phyloP scores from a whole-genome alignment of 2,797 vertebrate species.

The Sebastolobus alascanus region DNA sequence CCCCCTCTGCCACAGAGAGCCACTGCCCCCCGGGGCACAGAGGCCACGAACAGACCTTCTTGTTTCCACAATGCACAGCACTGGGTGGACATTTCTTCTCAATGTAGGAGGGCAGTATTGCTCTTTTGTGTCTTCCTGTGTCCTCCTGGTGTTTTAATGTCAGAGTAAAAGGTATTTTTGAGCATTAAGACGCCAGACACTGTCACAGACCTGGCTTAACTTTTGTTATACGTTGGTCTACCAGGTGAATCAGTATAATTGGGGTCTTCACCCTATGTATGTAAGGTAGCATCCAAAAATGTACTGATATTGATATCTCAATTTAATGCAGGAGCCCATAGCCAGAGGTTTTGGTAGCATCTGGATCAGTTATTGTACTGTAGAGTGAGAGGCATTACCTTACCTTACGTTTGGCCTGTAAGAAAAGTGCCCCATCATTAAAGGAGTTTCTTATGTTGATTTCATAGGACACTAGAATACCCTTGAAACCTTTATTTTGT shows the following conservation, averaged over 20 bases:
- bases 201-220: neutral
- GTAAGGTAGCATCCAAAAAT: no score
- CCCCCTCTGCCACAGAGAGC: conserved; percentile 47
- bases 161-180: conserved; percentile 24
- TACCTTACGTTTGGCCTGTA: neutral
- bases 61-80: conserved; percentile 29
- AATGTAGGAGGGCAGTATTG: neutral
- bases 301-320: neutral
- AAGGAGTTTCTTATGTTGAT: neutral
- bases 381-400: neutral
- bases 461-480: neutral
- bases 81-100: conserved; percentile 3
- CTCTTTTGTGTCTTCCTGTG: conserved; percentile 35
- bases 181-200: conserved; percentile 7
- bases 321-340: neutral
- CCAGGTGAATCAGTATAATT: neutral
- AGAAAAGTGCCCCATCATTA: neutral
- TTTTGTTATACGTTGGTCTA: neutral
- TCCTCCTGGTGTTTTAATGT: conserved; percentile 39
- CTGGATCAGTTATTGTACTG: neutral
- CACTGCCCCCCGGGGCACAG: conserved; percentile 25
- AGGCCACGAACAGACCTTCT: conserved; percentile 23
- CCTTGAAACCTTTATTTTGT: neutral
- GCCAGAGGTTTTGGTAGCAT: neutral
- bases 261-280: neutral